These are phyloP conservation scores for Archaeoteleia sp. DNA, from an alignment of 2,888 invertebrate genomes.

Conservation along the genomic window DNA sequence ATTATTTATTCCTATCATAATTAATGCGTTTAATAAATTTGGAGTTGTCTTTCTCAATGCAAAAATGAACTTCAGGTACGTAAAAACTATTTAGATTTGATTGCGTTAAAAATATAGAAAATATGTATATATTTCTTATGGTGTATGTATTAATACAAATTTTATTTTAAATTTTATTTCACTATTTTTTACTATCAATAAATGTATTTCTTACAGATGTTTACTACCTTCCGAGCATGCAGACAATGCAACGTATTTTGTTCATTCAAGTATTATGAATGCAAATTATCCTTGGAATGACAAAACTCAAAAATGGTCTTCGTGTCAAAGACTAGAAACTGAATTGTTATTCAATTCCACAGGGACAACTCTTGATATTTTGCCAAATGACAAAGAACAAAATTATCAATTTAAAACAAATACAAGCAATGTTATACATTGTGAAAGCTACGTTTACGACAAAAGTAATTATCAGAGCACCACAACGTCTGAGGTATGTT, in stretches of 20 bases:
- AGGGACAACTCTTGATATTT: slow-evolving; percentile 13
- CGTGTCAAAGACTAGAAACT: slow-evolving; percentile 73
- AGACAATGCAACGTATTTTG: slow-evolving; percentile 75
- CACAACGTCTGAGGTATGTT: slow-evolving; percentile 80
- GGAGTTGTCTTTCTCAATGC: slow-evolving; percentile 83
- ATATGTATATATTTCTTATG: too few relatives aligned
- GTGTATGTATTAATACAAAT: too few relatives aligned
- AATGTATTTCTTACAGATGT: slow-evolving; percentile 76
- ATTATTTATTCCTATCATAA: slow-evolving; percentile 82
- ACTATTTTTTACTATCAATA: too few relatives aligned
- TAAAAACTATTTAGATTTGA: too few relatives aligned
- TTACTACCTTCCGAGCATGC: slow-evolving; percentile 77
- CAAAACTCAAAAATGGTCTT: slow-evolving; percentile 75
- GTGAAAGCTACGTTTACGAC: slow-evolving; percentile 80
- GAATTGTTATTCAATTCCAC: slow-evolving; percentile 12
- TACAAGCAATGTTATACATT: slow-evolving; percentile 66
- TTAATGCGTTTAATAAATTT: slow-evolving; percentile 84
- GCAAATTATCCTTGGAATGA: slow-evolving; percentile 77
- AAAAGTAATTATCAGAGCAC: slow-evolving; percentile 78
- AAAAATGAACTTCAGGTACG: slow-evolving; percentile 79
- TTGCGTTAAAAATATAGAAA: too few relatives aligned
- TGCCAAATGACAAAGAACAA: slow-evolving; percentile 36
- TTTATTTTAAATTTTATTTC: too few relatives aligned
- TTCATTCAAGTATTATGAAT: slow-evolving; percentile 75
- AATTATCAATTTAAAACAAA: slow-evolving; percentile 30